These are phyloP conservation scores for Iguana delicatissima DNA, from an alignment of 2,797 vertebrate species.

Conservation along the genomic window DNA sequence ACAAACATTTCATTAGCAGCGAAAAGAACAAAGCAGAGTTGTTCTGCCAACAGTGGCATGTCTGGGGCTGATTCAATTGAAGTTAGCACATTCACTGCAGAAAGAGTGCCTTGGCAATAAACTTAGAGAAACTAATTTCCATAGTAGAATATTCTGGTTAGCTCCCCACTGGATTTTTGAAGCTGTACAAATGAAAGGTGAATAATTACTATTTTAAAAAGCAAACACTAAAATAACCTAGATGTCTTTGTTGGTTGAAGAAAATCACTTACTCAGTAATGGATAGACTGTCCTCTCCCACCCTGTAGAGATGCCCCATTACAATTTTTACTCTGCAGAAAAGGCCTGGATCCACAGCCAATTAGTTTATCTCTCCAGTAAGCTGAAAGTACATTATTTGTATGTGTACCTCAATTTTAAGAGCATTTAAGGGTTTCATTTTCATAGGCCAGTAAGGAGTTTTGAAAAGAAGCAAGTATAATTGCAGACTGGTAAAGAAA, in stretches of 20 bases:
- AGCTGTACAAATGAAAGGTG: not conserved
- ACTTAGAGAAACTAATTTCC: not conserved
- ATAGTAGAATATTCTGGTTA: not conserved
- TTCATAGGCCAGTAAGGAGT: not conserved
- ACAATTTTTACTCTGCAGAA: not conserved
- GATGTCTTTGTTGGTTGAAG: not conserved
- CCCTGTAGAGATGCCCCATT: not conserved
- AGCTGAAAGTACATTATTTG: not conserved
- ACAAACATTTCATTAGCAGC: conserved; percentile 65
- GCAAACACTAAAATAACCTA: not conserved
- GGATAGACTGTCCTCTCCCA: not conserved
- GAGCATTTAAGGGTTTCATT: not conserved
- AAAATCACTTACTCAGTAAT: not conserved
- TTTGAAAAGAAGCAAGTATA: not conserved
- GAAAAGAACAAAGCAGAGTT: conserved; percentile 75
- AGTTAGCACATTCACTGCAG: conserved; percentile 33
- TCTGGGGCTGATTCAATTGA: conserved; percentile 59
- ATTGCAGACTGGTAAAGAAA: not conserved
- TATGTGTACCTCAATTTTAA: not conserved
- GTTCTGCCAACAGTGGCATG: conserved; percentile 66
- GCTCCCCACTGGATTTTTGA: not conserved
- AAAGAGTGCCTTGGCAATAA: conserved; percentile 52
- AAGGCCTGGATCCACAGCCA: not conserved
- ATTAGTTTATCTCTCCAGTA: not conserved
- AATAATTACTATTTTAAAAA: not conserved